These are phyloP conservation scores for Lacerta viridis DNA, from an alignment of 2,797 vertebrate species.

Conservation along the genomic window DNA sequence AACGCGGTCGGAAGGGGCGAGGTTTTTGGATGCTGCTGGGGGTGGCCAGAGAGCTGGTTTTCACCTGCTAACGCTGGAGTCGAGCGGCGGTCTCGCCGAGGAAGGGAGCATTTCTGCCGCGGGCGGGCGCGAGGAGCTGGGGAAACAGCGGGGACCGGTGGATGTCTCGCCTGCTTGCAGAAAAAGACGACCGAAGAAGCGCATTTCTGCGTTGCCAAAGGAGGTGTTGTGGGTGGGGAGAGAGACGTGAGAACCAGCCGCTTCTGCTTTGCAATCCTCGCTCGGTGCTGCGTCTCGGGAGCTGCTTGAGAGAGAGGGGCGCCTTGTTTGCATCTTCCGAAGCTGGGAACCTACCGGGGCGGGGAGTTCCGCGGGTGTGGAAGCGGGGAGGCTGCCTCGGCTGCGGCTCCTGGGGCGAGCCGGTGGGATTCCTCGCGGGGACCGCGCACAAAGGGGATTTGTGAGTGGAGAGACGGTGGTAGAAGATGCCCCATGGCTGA, in stretches of 20 bases:
- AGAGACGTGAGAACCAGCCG: not conserved
- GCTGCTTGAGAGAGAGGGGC: not conserved
- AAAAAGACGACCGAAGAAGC: too few species aligned
- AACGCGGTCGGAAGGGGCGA: not conserved
- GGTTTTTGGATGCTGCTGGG: too few species aligned
- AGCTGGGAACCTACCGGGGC: not conserved
- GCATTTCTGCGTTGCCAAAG: not conserved
- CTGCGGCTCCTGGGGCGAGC: slow-evolving; percentile 10
- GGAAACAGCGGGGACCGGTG: not conserved
- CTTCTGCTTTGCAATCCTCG: not conserved
- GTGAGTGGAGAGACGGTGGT: not conserved
- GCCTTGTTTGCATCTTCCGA: not conserved
- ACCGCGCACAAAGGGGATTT: not conserved
- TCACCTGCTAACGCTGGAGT: not conserved
- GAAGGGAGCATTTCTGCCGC: too few species aligned
- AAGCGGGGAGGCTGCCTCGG: not conserved
- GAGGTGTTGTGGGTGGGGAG: not conserved
- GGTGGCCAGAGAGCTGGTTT: not conserved
- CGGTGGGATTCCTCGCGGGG: slow-evolving; percentile 12
- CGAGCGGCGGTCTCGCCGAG: not conserved
- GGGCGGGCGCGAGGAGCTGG: too few species aligned
- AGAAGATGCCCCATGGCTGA: not conserved
- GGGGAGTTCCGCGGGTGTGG: not conserved
- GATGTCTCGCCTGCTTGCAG: not conserved
- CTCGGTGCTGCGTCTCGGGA: not conserved